Evolutionary conservation across 2,888 invertebrate species (phyloP).

Genomic region (Cerastis leucographa): DNA sequence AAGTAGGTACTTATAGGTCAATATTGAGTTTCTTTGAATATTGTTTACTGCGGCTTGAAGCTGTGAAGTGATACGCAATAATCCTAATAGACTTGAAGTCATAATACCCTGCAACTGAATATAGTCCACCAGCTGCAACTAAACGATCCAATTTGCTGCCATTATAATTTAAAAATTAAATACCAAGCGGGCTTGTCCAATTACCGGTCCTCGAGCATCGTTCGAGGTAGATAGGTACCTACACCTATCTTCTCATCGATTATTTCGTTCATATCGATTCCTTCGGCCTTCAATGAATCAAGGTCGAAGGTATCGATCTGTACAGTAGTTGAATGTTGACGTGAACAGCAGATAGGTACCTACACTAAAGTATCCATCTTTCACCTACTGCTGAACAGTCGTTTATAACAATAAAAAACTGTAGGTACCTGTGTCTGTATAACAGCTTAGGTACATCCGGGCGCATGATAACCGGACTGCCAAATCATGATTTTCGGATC

Average conservation of each 20-base stretch:
- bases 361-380: background rate
- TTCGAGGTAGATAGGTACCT: slow-evolving; percentile 4
- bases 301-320: background rate
- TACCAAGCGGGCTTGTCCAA: background rate
- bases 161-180: background rate
- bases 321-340: slow-evolving; percentile 13
- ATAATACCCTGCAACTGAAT: slow-evolving; percentile 10
- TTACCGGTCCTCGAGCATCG: background rate
- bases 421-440: background rate
- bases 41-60: slow-evolving; percentile 44
- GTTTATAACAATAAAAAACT: background rate
- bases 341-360: background rate
- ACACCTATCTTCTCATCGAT: slow-evolving; percentile 13
- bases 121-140: background rate
- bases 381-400: background rate
- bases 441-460: background rate
- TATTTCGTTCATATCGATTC: slow-evolving; percentile 33
- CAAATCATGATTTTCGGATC: slow-evolving; percentile 4
- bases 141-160: background rate
- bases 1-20: slow-evolving; percentile 14
- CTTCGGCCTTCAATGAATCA: slow-evolving; percentile 30
- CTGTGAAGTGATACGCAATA: slow-evolving; percentile 51
- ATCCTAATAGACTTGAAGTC: slow-evolving; percentile 48
- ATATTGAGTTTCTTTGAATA: slow-evolving; percentile 20
- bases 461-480: background rate